Conservation (phyloP, 2,888 invertebrate species). For the Perizoma flavofasciatum region DNA sequence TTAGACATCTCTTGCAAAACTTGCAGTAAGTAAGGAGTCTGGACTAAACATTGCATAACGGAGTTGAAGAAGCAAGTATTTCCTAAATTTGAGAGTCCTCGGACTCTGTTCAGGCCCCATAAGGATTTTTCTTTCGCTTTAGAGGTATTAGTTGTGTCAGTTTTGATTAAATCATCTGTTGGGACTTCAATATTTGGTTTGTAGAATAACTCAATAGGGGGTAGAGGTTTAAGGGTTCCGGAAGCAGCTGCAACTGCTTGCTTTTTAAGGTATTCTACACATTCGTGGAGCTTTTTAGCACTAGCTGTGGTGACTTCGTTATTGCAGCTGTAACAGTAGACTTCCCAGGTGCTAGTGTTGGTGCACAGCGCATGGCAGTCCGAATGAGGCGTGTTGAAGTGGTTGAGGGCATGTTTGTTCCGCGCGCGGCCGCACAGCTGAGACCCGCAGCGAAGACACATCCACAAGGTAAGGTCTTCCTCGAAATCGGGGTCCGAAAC, state of each 20-base stretch:
- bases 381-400: constrained; percentile 89
- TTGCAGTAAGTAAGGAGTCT: constrained; percentile 90
- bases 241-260: constrained; percentile 59
- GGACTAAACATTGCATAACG: constrained; percentile 95
- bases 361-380: constrained; percentile 90
- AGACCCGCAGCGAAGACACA: constrained; percentile 92
- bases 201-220: constrained; percentile 66
- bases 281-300: constrained; percentile 88
- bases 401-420: constrained; percentile 89
- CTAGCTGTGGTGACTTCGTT: constrained; percentile 85
- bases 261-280: constrained; percentile 89
- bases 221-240: constrained; percentile 60
- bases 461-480: constrained; percentile 85
- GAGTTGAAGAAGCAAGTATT: constrained; percentile 99
- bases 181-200: constrained; percentile 57
- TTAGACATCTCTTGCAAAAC: constrained; percentile 88
- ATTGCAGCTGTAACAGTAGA: constrained; percentile 93
- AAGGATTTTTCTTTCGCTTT: constrained; percentile 70
- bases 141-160: constrained; percentile 40
- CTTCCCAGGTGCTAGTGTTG: constrained; percentile 87
- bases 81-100: constrained; percentile 95
- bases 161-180: constrained; percentile 54
- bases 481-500: constrained; percentile 75
- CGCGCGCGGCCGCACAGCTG: constrained; percentile 89
- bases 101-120: constrained; percentile 80